Evolutionary conservation across 2,797 vertebrate species (phyloP), one percentile per base, ranked within the genome.

Genomic region (Sebastes oblongus): DNA sequence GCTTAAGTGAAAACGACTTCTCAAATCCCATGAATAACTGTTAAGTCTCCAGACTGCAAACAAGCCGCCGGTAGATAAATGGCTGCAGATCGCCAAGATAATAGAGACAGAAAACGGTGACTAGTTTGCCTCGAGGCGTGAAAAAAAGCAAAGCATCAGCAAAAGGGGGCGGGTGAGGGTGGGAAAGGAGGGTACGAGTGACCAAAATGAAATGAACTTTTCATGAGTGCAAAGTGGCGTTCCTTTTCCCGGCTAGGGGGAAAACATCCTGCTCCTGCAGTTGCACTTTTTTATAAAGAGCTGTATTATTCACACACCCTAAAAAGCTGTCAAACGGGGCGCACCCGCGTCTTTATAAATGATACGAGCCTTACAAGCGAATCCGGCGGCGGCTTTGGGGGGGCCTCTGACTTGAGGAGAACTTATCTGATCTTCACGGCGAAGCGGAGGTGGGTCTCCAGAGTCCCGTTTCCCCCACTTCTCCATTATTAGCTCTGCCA

Each of bases 401-500:
- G n/a, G 72, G 77, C 76, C 74, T 81, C 72, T 46, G 83, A 90
- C 89, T 89, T 36, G 62, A 81, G 72, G 67, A 78, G 79, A 89
- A 88, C 90, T 93, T 91, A 92, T 93, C 90, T 89, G 92, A 93
- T 91, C 88, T 89, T 84, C 83, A 80, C 66, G 65, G 78, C 32
- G 20, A 90, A 79, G 88, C 85, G 86, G 88, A 90, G 89, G 90
- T 83, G 89, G 86, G 81, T 93, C 92, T 90, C 91, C 85, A 36
- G 93, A 88, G 93, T 78, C 91, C 87, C 83, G 42, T 87, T 88
- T 72, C 86, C 80, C 80, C 71, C 83, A 78, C 86, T 86, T 89
- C 89, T 84, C 88, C 89, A 88, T 93, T 94, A 93, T 93, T 93
- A 92, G 90, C 92, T 90, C 88, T 91, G 92, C 92, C 93, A 93